Percentiles rank a stretch among this genome's conserved stretches.
Conservation (phyloP, 2,888 invertebrate genomes). For the Amiota minor region DNA sequence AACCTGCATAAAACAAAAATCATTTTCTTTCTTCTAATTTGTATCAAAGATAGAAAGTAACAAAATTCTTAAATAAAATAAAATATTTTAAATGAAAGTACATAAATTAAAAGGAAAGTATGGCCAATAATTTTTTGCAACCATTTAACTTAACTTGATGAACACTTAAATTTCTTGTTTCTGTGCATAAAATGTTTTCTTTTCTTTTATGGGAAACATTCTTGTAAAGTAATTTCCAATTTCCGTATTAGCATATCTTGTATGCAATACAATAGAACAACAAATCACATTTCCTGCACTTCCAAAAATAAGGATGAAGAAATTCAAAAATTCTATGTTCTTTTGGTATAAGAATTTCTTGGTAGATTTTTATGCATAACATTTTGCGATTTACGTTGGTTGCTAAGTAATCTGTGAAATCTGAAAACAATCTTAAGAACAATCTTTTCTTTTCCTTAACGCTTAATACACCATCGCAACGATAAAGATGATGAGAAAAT, state of each 20-base stretch:
- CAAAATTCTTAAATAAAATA: no score
- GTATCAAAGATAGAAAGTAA: no score
- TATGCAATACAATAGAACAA: slow-evolving; percentile 21
- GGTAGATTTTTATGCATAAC: slow-evolving; percentile 3
- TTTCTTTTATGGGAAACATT: not conserved
- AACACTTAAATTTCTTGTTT: slow-evolving; percentile 14
- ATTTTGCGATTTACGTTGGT: not conserved
- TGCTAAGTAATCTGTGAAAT: slow-evolving; percentile 20
- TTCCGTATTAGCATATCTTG: slow-evolving; percentile 28
- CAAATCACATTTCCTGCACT: slow-evolving; percentile 26
- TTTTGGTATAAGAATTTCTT: no score
- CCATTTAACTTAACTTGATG: slow-evolving; percentile 1
- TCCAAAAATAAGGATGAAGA: not conserved
- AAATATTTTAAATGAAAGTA: no score
- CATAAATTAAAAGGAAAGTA: no score
- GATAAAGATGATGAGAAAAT: not conserved
- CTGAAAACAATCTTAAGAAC: slow-evolving; percentile 23
- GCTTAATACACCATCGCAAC: not conserved
- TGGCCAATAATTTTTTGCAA: slow-evolving; percentile 2
- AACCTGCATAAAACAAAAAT: no score
- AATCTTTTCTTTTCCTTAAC: not conserved
- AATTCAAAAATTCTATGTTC: not conserved
- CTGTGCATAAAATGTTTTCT: not conserved
- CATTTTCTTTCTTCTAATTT: no score
- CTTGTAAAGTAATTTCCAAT: slow-evolving; percentile 27